Evolutionary conservation across 2,797 vertebrate species (phyloP).

Genomic region (Mus spretus): DNA sequence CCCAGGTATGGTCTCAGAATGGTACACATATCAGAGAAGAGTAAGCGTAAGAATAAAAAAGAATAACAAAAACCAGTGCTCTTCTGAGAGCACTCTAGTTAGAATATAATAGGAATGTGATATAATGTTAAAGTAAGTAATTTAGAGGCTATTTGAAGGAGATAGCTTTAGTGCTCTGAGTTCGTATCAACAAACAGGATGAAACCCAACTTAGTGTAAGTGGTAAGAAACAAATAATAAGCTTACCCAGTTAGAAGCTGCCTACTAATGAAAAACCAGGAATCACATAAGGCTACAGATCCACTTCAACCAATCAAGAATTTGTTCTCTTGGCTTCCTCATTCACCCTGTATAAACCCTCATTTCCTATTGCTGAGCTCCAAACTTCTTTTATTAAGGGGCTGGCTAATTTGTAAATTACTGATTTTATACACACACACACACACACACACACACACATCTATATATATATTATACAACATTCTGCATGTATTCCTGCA

Average conservation of each 20-base stretch:
- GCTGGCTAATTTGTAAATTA: neutral
- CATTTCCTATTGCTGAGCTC: neutral
- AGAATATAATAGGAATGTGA: neutral
- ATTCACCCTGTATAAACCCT: neutral
- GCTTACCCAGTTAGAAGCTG: neutral
- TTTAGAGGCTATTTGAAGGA: neutral
- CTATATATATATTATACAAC: too few relatives aligned
- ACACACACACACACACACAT: too few relatives aligned
- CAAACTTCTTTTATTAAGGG: neutral
- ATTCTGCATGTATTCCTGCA: too few relatives aligned
- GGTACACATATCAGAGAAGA: neutral
- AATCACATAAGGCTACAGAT: neutral
- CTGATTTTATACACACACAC: too few relatives aligned
- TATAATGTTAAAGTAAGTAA: neutral
- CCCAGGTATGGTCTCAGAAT: neutral
- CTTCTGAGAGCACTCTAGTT: neutral
- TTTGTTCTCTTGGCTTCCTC: neutral
- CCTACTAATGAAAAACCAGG: neutral
- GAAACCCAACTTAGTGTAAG: neutral
- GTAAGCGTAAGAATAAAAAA: neutral
- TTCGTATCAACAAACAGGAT: neutral
- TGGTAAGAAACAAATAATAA: neutral
- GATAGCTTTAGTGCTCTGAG: neutral
- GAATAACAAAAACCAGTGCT: too few relatives aligned
- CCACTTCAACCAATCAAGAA: neutral